Evolutionary conservation across 2,888 invertebrate species (phyloP).

Genomic region (Anthophora plumipes): DNA sequence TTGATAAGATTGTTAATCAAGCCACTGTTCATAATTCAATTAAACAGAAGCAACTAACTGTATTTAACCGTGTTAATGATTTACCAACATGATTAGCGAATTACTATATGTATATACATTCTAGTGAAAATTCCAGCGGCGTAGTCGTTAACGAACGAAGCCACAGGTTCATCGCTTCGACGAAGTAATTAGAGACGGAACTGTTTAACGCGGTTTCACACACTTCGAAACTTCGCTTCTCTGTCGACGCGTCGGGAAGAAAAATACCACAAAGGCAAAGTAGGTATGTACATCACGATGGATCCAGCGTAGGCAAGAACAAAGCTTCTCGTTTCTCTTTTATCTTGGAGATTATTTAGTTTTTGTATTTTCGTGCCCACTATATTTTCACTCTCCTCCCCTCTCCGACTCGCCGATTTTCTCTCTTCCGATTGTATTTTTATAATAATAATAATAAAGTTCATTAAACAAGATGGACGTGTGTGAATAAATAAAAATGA

Average conservation of each 20-base stretch:
- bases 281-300: background rate
- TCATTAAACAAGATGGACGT: background rate
- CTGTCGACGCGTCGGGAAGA: too few relatives aligned
- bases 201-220: conserved; percentile 22
- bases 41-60: background rate
- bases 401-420: background rate
- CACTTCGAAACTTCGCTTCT: conserved; percentile 15
- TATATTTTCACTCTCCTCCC: background rate
- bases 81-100: background rate
- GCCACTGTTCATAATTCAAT: too few relatives aligned
- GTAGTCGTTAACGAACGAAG: conserved; percentile 3
- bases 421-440: background rate
- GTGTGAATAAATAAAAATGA: background rate
- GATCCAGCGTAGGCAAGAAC: background rate
- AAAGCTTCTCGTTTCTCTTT: background rate
- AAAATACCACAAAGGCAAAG: background rate
- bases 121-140: conserved; percentile 4
- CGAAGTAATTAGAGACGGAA: conserved; percentile 22
- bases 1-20: background rate
- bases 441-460: background rate
- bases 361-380: background rate
- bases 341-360: background rate
- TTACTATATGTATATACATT: background rate
- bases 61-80: background rate
- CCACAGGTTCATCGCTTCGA: background rate